Evolutionary conservation across 2,113 vertebrate genomes (phyloP), one percentile per base, ranked within the genome.

Genomic region (Megaceryle maxima): DNA sequence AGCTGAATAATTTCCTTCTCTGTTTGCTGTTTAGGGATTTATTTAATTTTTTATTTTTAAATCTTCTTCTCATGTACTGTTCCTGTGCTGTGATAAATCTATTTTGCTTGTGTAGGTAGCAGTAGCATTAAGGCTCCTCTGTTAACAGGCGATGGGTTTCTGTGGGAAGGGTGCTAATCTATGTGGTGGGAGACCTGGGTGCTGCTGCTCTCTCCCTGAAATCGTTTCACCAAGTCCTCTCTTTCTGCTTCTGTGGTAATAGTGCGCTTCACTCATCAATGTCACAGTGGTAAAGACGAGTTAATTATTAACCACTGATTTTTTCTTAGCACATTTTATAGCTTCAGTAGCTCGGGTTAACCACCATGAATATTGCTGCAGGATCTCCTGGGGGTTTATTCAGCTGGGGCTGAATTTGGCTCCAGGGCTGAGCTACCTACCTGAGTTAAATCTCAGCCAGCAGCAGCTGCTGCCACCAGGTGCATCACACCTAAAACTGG

Each of bases 171-270:
- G 9, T 21, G 25, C n/a, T 69, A 21, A 46, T 56, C 11, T 3
- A 1, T 0, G 0, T 28, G 22, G 28, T 56, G 48, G 48, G 41
- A 76, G 64, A 50, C 13, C 12, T 62, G 55, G 17, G 9, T 53
- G 55, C 55, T 64, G 26, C 72, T 13, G 6, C 22, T 83, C 62
- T 1, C 21, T 51, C 31, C 5, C 14, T 44, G 25, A 37, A 77
- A 63, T 81, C 0, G 0, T 43, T 80, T 57, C 41, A 77, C 50
- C 16, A n/a, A 48, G 8, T 13, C 22, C 24, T 29, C 12, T 18
- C 39, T 80, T 66, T 63, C 70, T 74, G 41, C 70, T 70, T 59
- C 79, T 64, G 1, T 69, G 59, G 17, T 70, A 87, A 81, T 20
- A 74, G 17, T 16, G 4, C 68, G 28, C 41, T 31, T 64, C 68